Evolutionary conservation across 2,888 invertebrate genomes (phyloP).

Genomic region (Pristionchus arcanus): DNA sequence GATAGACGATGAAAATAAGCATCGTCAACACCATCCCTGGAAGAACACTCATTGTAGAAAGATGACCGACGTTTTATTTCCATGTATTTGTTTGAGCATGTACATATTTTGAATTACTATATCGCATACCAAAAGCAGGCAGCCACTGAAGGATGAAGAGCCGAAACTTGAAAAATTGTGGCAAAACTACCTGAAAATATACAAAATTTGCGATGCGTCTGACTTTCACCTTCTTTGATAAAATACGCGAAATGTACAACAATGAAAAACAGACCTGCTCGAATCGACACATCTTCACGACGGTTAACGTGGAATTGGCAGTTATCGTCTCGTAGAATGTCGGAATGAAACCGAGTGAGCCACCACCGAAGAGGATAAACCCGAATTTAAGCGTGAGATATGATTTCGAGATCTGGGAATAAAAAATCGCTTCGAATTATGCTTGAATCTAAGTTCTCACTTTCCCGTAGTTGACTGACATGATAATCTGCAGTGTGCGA

Average conservation of each 20-base stretch:
- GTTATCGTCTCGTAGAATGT: conserved; percentile 56
- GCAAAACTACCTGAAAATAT: conserved; percentile 54
- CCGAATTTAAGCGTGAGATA: conserved; percentile 55
- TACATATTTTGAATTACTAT: no score
- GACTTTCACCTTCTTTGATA: no score
- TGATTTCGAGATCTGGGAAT: conserved; percentile 41
- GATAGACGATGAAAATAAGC: neutral
- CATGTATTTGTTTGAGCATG: no score
- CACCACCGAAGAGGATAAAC: conserved; percentile 26
- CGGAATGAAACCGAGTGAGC: conserved; percentile 48
- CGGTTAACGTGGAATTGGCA: conserved; percentile 59
- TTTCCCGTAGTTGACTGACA: conserved; percentile 61
- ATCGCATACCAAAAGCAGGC: conserved; percentile 60
- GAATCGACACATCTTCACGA: conserved; percentile 63
- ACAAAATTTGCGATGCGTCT: no score
- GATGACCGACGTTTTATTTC: no score
- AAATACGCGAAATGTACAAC: no score
- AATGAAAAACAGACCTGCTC: conserved; percentile 63
- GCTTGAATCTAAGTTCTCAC: conserved; percentile 5
- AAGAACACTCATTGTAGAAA: neutral
- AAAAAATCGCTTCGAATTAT: no score
- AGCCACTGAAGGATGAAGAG: conserved; percentile 59
- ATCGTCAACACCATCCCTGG: neutral
- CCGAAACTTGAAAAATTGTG: neutral
- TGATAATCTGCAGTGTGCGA: conserved; percentile 60